These are phyloP conservation scores for Alviniconcha marisindica DNA, from an alignment of 1,140 invertebrate genomes.

Conservation along the genomic window DNA sequence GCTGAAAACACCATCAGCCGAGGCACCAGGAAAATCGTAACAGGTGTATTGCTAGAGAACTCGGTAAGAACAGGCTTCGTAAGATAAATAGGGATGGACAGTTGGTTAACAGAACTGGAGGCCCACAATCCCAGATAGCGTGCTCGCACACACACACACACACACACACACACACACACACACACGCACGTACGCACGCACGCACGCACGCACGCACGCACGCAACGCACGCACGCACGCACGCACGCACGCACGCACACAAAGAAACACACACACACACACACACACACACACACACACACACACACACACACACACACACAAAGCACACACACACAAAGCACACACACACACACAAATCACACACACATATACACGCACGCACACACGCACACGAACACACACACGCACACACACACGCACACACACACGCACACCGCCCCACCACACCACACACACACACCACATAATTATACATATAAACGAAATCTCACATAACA, in stretches of 20 bases:
- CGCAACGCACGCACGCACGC: background rate
- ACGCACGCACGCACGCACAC: background rate
- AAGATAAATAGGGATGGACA: background rate
- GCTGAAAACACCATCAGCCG: slow-evolving; percentile 71
- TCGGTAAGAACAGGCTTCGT: background rate
- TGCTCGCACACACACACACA: too few relatives aligned
- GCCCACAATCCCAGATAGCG: background rate
- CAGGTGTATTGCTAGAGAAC: background rate
- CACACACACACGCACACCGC: too few relatives aligned
- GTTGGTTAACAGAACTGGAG: background rate
- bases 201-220: background rate
- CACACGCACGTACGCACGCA: too few relatives aligned
- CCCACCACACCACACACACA: too few relatives aligned
- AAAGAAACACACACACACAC: background rate
- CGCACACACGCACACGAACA: too few relatives aligned
- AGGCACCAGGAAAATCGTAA: background rate
- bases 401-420: too few relatives aligned
- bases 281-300: background rate
- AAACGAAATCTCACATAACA: slow-evolving; percentile 59
- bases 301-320: slow-evolving; percentile 3
- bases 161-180: too few relatives aligned
- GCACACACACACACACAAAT: too few relatives aligned
- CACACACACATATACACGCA: too few relatives aligned
- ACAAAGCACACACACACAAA: too few relatives aligned
- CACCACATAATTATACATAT: too few relatives aligned